phyloP scores from a whole-genome alignment of 2,113 vertebrate species.

The Cheirogaleus medius region DNA sequence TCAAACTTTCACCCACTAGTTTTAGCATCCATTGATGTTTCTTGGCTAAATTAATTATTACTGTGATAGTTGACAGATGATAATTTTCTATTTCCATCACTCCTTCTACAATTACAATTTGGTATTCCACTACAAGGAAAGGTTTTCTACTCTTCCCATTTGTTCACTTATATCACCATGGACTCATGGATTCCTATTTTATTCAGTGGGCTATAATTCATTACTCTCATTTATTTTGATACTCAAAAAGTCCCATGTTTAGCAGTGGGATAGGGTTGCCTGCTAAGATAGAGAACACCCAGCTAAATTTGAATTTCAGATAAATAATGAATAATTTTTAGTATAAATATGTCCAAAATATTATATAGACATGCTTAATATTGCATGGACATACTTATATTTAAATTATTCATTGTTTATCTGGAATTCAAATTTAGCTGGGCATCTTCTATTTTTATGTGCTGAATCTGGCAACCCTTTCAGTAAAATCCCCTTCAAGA shows the following conservation, averaged over 20 bases:
- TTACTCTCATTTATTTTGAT: not conserved
- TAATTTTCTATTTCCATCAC: not conserved
- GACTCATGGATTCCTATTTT: not conserved
- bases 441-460: not conserved
- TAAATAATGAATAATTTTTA: not conserved
- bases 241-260: not conserved
- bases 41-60: not conserved
- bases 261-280: not conserved
- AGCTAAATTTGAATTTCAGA: constrained; percentile 4
- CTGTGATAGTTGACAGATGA: not conserved
- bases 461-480: not conserved
- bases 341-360: not conserved
- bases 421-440: not conserved
- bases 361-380: not conserved
- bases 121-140: not conserved
- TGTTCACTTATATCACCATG: not conserved
- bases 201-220: not conserved
- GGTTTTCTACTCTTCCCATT: not conserved
- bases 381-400: not conserved
- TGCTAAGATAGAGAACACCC: not conserved
- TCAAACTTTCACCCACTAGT: not conserved
- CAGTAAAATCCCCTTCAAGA: not conserved
- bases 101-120: not conserved
- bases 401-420: not conserved
- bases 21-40: not conserved